Evolutionary conservation across 1,140 invertebrate genomes (phyloP), one percentile per base, ranked within the genome.

Genomic region (Papilio xuthus): DNA sequence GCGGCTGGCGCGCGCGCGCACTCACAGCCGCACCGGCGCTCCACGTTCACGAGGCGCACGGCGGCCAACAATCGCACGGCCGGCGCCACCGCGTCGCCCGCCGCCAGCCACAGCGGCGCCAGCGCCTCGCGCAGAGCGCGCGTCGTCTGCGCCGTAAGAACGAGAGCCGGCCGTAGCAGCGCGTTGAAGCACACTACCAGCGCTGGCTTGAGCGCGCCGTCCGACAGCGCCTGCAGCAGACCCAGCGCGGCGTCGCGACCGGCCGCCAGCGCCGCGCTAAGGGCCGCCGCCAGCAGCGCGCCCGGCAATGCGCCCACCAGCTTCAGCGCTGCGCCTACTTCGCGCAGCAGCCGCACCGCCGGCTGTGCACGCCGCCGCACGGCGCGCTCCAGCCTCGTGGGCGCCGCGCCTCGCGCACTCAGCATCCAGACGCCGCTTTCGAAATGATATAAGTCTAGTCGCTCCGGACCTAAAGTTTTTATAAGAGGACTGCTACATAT

Each of bases 121-220:
- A 96, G 94, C 18, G 96, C 94, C 81, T 96, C 96, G 23, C 95
- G 92, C 4, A 96, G 12, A 0, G 96, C 96, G 0, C 95, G 95
- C 10, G 94, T 88, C 2, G 96, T 85, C 80, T 96, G 96, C 79
- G 95, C 96, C 0, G 95, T 77, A 77, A 96, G 94, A 80, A 96
- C 96, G 73, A 96, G 83, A 2, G 95, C 80, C 2, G 96, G 96
- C 81, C 96, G 96, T 69, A 96, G 90, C 23, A 96, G 79, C 1
- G 95, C 95, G 86, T 97, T 96, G 83, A 96, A 96, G 10, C 94
- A 0, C 44, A 96, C 95, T 3, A 96, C 95, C 67, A 97, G 85
- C 20, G 95, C 86, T 2, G 96, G 96, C 88, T 96, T 96, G 53
- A 96, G 83, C 77, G 96, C 93, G 83, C 96, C 96, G 89, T 97